Evolutionary conservation across 2,797 vertebrate species (phyloP), one percentile per base, ranked within the genome.

Genomic region (Psittacula echo): DNA sequence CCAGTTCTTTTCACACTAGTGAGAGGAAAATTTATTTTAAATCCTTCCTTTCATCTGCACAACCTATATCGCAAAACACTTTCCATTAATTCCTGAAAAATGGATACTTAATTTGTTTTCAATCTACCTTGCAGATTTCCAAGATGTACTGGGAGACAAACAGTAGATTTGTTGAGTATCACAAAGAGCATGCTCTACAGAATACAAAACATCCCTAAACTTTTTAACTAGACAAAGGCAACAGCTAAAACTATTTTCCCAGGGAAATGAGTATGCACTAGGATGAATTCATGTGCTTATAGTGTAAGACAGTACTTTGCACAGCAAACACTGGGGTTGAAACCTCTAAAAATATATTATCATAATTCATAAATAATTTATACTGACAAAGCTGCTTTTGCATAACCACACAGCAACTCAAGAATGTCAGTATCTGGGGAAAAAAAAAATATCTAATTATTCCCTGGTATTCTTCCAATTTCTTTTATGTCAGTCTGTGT

Each of bases 31-130:
- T 45, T 61, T 47, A 30, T 82, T 85, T 64, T 42, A 65, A 93
- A 68, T n/a, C 42, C 37, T 54, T 39, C 15, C 32, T 91, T 39
- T 44, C 67, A 51, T 65, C 54, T 86, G 14, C 0, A 0, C 66
- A 81, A 66, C 5, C 20, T 30, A 8, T 66, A 88, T 65, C 58
- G 58, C 37, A 75, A 30, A 3, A 11, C 13, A 44, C 30, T 60
- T 92, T 74, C 61, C n/a, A 85, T 79, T 89, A 9, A 80, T 80
- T 85, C 37, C 41, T 79, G 44, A 42, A 45, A 77, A 89, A 94
- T 14, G 8, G 17, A 67, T 48, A 51, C 12, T 58, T 74, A n/a
- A 82, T 87, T 94, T 58, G 21, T 53, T 81, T 84, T 66, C 48
- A 54, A 2, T 26, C 45, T 61, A 4, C 17, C 45, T 73, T 41